Conservation (phyloP, 1,140 invertebrate genomes). For the Eupristina koningsbergeri region DNA sequence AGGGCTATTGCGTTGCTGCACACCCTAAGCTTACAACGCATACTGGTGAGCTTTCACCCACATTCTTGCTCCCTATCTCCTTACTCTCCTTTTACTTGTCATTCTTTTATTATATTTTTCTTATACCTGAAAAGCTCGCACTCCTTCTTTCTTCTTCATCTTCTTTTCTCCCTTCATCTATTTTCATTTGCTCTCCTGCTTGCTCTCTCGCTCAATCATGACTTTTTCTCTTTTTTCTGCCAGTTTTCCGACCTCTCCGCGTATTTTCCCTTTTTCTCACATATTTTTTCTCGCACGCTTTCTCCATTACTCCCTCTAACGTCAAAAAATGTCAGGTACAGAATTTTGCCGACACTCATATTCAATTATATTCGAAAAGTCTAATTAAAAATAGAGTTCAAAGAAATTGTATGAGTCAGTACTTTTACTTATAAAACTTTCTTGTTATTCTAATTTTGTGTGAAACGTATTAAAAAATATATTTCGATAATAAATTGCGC, state of each 20-base stretch:
- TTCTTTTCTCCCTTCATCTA: constrained; percentile 1
- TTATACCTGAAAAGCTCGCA: background rate
- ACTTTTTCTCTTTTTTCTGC: background rate
- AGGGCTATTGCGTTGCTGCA: background rate
- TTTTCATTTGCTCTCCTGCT: background rate
- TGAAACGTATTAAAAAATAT: background rate
- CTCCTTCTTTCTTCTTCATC: background rate
- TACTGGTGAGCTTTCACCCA: constrained; percentile 12
- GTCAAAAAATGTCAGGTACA: constrained; percentile 36
- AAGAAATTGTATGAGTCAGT: background rate
- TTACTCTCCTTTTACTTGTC: constrained; percentile 24
- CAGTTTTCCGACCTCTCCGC: background rate
- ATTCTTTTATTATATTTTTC: constrained; percentile 49
- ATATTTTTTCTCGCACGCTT: constrained; percentile 9
- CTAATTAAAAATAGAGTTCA: constrained; percentile 6
- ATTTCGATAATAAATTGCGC: background rate
- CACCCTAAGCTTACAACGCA: background rate
- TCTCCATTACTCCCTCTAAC: constrained; percentile 6
- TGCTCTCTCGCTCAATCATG: constrained; percentile 6
- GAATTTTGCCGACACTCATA: background rate
- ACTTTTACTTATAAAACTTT: background rate
- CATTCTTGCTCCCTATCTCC: constrained; percentile 20
- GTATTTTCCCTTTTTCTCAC: background rate
- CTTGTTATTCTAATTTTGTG: background rate
- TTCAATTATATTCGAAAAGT: constrained; percentile 32